These are phyloP conservation scores for Rhinoderma darwinii DNA, from an alignment of 2,113 vertebrate genomes.

Conservation along the genomic window DNA sequence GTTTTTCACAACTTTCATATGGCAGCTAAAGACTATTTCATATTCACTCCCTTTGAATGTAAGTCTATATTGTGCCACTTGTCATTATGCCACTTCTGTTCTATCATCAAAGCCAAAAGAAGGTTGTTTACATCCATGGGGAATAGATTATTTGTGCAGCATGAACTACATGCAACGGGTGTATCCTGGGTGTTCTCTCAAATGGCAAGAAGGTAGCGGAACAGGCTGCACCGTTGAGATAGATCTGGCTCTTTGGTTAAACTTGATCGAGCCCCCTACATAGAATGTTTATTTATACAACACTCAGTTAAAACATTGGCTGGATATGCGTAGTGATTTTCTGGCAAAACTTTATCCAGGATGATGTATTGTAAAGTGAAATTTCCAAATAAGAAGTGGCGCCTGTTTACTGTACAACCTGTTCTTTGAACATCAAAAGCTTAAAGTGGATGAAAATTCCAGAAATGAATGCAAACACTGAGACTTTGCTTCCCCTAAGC, in stretches of 20 bases:
- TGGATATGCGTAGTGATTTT: slow-evolving; percentile 12
- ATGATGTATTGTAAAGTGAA: slow-evolving; percentile 46
- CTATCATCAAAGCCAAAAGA: neutral
- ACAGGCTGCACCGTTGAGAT: neutral
- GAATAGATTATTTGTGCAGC: neutral
- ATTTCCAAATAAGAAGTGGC: slow-evolving; percentile 22
- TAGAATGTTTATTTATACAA: slow-evolving; percentile 4
- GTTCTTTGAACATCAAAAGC: slow-evolving; percentile 47
- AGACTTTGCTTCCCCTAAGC: slow-evolving; percentile 11
- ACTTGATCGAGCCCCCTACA: neutral
- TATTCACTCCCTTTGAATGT: too few relatives aligned
- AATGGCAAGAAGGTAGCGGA: neutral
- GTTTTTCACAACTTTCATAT: too few relatives aligned
- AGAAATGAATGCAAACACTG: slow-evolving; percentile 43
- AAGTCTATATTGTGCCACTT: too few relatives aligned
- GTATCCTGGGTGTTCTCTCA: neutral
- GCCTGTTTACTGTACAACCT: slow-evolving; percentile 51
- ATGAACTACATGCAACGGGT: too few relatives aligned
- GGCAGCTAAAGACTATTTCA: too few relatives aligned
- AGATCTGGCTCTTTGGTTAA: neutral
- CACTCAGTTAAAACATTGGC: slow-evolving; percentile 9
- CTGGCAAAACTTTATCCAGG: slow-evolving; percentile 15
- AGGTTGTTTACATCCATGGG: neutral
- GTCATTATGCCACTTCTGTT: too few relatives aligned
- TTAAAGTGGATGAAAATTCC: slow-evolving; percentile 48